These are phyloP conservation scores for Dermolepida albohirtum DNA, from an alignment of 2,888 invertebrate species.

Conservation along the genomic window DNA sequence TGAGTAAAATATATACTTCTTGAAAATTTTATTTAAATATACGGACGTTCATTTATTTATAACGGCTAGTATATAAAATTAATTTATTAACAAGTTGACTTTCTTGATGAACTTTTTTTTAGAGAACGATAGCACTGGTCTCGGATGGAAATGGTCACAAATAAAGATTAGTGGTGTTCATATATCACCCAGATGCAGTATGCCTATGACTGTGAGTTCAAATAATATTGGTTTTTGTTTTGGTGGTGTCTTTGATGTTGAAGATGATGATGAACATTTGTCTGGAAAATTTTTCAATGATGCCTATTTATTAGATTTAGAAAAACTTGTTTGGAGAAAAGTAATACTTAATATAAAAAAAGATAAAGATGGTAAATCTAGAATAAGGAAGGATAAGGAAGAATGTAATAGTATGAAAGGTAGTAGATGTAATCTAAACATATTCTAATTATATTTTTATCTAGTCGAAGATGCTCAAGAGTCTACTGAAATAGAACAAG, in stretches of 20 bases:
- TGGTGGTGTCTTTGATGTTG: conserved; percentile 88
- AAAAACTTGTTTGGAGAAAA: conserved; percentile 79
- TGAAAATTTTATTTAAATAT: too few species aligned
- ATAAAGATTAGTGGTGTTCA: conserved; percentile 75
- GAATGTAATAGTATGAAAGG: conserved; percentile 55
- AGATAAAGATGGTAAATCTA: conserved; percentile 59
- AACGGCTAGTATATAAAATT: too few species aligned
- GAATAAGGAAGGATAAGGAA: conserved; percentile 64
- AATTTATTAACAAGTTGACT: too few species aligned
- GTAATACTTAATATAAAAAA: conserved; percentile 69
- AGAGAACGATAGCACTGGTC: conserved; percentile 72
- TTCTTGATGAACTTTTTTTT: conserved; percentile 47
- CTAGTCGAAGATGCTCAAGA: conserved; percentile 46
- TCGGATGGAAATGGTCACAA: conserved; percentile 78
- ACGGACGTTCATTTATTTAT: too few species aligned
- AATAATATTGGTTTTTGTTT: conserved; percentile 82
- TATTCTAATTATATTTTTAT: neutral
- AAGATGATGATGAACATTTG: conserved; percentile 81
- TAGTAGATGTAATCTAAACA: conserved; percentile 45
- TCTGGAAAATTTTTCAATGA: conserved; percentile 86
- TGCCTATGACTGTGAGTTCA: conserved; percentile 73
- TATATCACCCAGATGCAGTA: conserved; percentile 77
- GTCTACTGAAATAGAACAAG: conserved; percentile 50
- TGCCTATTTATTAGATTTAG: conserved; percentile 79
- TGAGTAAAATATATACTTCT: too few species aligned